Base-by-base conservation (phyloP, 2,113 vertebrate species). In the Trochalopteron elliotii region DNA sequence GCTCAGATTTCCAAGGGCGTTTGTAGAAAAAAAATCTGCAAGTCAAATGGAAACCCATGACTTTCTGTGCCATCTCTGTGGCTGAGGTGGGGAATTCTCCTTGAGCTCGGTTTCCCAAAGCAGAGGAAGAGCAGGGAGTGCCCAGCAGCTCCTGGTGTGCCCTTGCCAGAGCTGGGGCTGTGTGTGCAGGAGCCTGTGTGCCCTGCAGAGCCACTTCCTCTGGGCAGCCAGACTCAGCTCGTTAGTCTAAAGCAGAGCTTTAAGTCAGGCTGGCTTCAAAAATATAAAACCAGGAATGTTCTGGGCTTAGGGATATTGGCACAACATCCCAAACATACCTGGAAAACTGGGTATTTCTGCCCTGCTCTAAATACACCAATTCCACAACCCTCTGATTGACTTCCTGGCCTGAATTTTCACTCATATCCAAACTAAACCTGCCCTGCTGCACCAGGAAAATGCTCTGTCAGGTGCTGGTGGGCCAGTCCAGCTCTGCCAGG, bases 221-320 rank as follows among this genome's bases (percentile, higher is more conserved):
- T 21, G 44, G 31, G 10, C 22, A 40, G 47, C n/a, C 70, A 50
- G 16, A 15, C 20, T 11, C 56, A 9, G 5, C 60, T 63, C 4
- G 0, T 3, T 2, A 2, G 35, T 10, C 22, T 24, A 56, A 39
- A 56, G n/a, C 45, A 60, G n/a, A 52, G 31, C 37, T 69, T 35
- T 20, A 8, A n/a, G 24, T 5, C 78, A 64, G 74, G 25, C 31
- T 45, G 49, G 24, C 44, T 7, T 12, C 49, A 50, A 12, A 83
- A 45, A 8, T 3, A 15, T 0, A 9, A 30, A 31, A 1, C n/a
- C 28, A 11, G 63, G 52, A 30, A 21, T 1, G 0, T 14, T 12
- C 35, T 72, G 64, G 53, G n/a, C 0, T 0, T 0, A 2, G 44
- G 63, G 74, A 3, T 10, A 1, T 2, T n/a, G 72, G 10, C 15